phyloP scores from a whole-genome alignment of 2,888 invertebrate genomes.

The Xylota sylvarum region DNA sequence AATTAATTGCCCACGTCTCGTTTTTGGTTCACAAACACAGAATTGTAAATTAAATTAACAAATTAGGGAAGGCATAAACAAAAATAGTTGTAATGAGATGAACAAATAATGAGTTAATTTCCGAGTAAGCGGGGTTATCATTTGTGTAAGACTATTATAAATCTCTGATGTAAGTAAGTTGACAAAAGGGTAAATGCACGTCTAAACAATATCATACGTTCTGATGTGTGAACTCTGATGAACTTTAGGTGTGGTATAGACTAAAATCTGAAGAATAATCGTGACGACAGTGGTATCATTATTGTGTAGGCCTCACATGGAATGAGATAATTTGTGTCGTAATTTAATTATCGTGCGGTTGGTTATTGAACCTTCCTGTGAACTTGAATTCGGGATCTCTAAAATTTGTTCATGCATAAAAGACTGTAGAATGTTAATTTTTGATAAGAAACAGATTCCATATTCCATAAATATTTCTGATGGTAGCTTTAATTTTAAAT shows the following conservation, averaged over 20 bases:
- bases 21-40: conserved; percentile 13
- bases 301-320: background rate
- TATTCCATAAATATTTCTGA: too few species aligned
- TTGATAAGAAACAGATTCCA: too few species aligned
- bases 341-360: conserved; percentile 37
- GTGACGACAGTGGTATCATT: conserved; percentile 16
- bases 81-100: conserved; percentile 6
- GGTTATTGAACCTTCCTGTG: conserved; percentile 21
- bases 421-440: too few species aligned
- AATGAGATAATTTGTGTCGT: conserved; percentile 4
- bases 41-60: conserved; percentile 47
- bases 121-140: background rate
- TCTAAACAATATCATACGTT: conserved; percentile 1
- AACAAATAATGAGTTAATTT: conserved; percentile 13
- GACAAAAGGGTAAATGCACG: background rate
- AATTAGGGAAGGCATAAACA: conserved; percentile 22
- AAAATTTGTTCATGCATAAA: too few species aligned
- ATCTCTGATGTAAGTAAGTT: conserved; percentile 20
- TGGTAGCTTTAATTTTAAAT: too few species aligned
- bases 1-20: background rate
- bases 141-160: background rate
- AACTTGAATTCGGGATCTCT: background rate
- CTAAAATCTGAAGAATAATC: conserved; percentile 1
- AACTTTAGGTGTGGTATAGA: conserved; percentile 8
- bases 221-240: conserved; percentile 25